Base-by-base conservation (phyloP, 2,797 vertebrate species). In the Nannoperca australis region DNA sequence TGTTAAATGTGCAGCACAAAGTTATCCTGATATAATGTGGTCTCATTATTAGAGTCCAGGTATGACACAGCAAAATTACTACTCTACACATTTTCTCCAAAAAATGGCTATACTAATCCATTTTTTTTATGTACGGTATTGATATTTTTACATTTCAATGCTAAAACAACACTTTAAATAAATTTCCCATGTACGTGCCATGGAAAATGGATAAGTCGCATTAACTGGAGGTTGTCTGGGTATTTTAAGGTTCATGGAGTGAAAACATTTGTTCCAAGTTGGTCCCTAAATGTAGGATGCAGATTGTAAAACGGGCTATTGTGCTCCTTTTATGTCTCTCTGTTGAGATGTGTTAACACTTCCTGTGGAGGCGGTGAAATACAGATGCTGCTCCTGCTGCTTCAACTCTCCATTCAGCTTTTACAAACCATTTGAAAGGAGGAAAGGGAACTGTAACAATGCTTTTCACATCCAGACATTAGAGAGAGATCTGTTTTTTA, bases 241-340 rank as follows among this genome's bases (percentile, higher is more conserved):
- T 66, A 45, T 63, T 45, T 24, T 13, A 8, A 7, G 15, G 63
- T 56, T 36, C 22, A 7, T 62, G 47, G 11, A 81, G 58, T 70
- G 51, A 72, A 82, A 83, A 42, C 14, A 62, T 65, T 78, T 72
- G 54, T 58, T 79, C 30, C 49, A 9, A n/a, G 5, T 27, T 50
- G 49, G 44, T 76, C 59, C 81, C 71, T 63, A 36, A 64, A 76
- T 71, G 64, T 51, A 34, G 61, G 72, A 36, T 60, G 45, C 8
- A 20, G 49, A 47, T 56, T 59, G 17, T 76, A 69, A 73, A 83
- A 65, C 3, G 0, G 56, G 9, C 63, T 24, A 54, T 45, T 79
- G 61, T 77, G 47, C 67, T 70, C 7, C 55, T 70, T 81, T 81
- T 78, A 70, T 82, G 60, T 72, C 44, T 73, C 71, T 78, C 73